Percentiles rank a stretch among this genome's conserved stretches.
phyloP scores from a whole-genome alignment of 2,888 invertebrate species.

The Mythimna ferrago region DNA sequence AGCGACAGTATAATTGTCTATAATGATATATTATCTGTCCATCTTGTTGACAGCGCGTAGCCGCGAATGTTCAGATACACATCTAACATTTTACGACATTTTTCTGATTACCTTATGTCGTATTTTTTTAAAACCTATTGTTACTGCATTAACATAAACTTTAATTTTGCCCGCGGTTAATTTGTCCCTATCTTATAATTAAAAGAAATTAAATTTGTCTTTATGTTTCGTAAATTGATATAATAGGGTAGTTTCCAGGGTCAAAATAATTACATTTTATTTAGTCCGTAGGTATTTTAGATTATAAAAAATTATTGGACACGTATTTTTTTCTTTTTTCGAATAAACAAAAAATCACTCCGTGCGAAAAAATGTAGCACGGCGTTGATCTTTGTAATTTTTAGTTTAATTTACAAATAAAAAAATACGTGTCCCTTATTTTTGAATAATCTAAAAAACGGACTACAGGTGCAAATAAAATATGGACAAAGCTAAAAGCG shows the following conservation, averaged over 20 bases:
- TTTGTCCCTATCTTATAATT: conserved; percentile 10
- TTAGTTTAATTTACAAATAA: too few species aligned
- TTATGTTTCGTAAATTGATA: conserved; percentile 10
- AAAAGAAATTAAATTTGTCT: conserved; percentile 5
- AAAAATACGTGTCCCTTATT: too few species aligned
- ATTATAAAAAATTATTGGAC: too few species aligned
- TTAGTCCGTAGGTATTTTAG: too few species aligned
- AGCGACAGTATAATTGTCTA: conserved; percentile 75
- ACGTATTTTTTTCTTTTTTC: too few species aligned
- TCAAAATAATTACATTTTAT: too few species aligned
- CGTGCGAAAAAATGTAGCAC: too few species aligned
- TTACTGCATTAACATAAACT: conserved; percentile 44
- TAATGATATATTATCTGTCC: conserved; percentile 69
- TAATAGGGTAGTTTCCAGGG: conserved; percentile 1
- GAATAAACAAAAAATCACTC: too few species aligned
- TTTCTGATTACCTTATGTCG: conserved; percentile 51
- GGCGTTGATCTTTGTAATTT: too few species aligned
- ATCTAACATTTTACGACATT: conserved; percentile 65
- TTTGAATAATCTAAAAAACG: too few species aligned
- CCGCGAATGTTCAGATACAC: conserved; percentile 56
- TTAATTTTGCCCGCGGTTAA: conserved; percentile 25
- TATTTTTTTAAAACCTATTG: conserved; percentile 40
- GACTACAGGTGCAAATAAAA: conserved; percentile 39
- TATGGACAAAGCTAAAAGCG: conserved; percentile 22
- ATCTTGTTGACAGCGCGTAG: conserved; percentile 62